Conservation (phyloP, 2,113 vertebrate species). For the Sinocyclocheilus anophthalmus region DNA sequence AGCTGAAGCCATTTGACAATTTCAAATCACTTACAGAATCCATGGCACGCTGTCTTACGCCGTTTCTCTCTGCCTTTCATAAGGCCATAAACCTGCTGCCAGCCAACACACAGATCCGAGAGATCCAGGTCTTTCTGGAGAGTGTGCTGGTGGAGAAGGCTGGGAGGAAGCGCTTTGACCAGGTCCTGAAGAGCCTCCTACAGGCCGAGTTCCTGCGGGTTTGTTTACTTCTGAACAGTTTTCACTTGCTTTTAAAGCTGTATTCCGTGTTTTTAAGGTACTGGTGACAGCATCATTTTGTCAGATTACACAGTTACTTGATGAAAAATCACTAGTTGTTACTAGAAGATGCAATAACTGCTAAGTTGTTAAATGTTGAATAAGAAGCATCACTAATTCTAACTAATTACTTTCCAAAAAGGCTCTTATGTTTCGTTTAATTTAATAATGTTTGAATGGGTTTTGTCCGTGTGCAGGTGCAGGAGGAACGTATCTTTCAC, state of each 20-base stretch:
- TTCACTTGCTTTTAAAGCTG: not conserved
- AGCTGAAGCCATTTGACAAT: not conserved
- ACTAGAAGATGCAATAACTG: not conserved
- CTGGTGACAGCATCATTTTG: not conserved
- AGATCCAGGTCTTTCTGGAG: slow-evolving; percentile 95
- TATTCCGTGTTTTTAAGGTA: not conserved
- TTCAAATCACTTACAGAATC: not conserved
- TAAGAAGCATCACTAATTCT: not conserved
- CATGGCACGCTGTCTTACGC: not conserved
- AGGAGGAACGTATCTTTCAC: slow-evolving; percentile 96
- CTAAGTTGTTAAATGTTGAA: not conserved
- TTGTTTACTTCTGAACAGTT: slow-evolving; percentile 43
- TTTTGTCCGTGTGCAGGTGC: slow-evolving; percentile 76
- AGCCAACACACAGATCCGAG: slow-evolving; percentile 94
- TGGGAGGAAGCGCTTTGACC: slow-evolving; percentile 90
- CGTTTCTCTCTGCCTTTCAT: not conserved
- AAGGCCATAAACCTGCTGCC: slow-evolving; percentile 96
- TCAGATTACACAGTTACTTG: not conserved
- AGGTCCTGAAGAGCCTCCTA: slow-evolving; percentile 97
- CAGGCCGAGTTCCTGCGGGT: slow-evolving; percentile 95
- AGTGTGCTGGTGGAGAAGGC: slow-evolving; percentile 97
- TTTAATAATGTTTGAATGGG: too few relatives aligned
- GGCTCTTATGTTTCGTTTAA: not conserved
- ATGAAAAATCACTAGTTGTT: not conserved
- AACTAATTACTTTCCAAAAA: not conserved